Evolutionary conservation across 2,113 vertebrate genomes (phyloP).

Genomic region (Nipponia nippon): DNA sequence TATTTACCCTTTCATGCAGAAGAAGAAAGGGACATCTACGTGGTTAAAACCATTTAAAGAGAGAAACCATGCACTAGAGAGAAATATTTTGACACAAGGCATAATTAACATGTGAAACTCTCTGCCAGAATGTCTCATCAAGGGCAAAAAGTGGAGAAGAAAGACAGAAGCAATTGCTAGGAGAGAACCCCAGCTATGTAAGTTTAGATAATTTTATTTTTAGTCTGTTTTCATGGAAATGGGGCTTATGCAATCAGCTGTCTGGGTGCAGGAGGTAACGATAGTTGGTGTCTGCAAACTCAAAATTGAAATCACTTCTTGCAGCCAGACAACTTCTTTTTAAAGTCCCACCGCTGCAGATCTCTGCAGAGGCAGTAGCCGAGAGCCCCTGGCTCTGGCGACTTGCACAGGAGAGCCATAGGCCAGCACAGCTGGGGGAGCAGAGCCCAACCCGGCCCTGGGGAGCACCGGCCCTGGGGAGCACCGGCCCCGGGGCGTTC

Average conservation of each 20-base stretch:
- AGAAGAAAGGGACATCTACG: background rate
- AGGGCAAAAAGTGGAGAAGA: background rate
- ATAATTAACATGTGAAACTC: background rate
- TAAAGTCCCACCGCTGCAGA: background rate
- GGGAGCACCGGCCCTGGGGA: background rate
- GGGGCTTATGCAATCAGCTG: background rate
- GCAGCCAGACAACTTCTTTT: background rate
- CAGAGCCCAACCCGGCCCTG: background rate
- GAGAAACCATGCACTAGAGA: background rate
- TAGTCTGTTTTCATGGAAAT: background rate
- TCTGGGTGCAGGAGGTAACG: background rate
- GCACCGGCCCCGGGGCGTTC: background rate
- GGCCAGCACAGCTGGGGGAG: background rate
- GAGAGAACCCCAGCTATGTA: background rate
- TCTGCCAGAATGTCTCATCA: background rate
- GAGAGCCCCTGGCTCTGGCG: background rate
- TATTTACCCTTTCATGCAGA: background rate
- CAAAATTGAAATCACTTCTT: background rate
- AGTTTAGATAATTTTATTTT: background rate
- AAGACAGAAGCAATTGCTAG: background rate
- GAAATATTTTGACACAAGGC: background rate
- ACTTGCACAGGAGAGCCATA: background rate
- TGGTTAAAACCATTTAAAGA: background rate
- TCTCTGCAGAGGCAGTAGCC: background rate
- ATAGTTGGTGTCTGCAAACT: background rate